phyloP scores from a whole-genome alignment of 2,113 vertebrate genomes.

The Pachypanchax playfairii region DNA sequence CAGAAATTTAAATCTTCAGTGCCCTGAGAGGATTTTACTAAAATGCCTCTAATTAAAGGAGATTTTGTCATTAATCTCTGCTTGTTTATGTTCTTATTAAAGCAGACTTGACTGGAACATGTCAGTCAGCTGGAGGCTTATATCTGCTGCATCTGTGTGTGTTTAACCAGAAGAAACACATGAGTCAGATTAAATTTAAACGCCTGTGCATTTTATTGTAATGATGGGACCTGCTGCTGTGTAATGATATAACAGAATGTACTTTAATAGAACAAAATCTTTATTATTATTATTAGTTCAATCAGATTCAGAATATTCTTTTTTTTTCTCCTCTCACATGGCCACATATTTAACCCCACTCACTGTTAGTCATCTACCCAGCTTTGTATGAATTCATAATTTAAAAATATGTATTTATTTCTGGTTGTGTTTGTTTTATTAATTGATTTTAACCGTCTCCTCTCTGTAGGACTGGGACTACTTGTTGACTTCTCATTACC shows the following conservation, averaged over 20 bases:
- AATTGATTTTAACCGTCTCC: background rate
- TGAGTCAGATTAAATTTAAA: slow-evolving; percentile 23
- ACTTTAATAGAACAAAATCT: background rate
- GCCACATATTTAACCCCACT: background rate
- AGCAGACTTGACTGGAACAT: slow-evolving; percentile 29
- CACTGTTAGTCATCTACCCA: background rate
- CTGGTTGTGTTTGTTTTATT: background rate
- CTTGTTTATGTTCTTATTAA: slow-evolving; percentile 15
- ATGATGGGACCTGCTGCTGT: background rate
- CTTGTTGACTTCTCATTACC: slow-evolving; percentile 89
- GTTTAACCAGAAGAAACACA: slow-evolving; percentile 3
- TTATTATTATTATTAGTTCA: background rate
- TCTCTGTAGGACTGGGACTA: slow-evolving; percentile 92
- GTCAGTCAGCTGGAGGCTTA: slow-evolving; percentile 46
- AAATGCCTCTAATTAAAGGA: background rate
- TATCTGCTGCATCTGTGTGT: background rate
- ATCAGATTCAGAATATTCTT: too few species aligned
- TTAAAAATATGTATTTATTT: background rate
- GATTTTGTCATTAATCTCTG: slow-evolving; percentile 6
- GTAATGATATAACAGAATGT: too few species aligned
- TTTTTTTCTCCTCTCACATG: background rate
- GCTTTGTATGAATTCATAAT: background rate
- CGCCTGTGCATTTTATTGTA: background rate
- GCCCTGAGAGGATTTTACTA: background rate
- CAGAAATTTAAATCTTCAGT: background rate